A percentile compares a stretch with the other conserved stretches of the same genome.
phyloP scores from a whole-genome alignment of 2,113 vertebrate genomes.

The Halcyon malimbica region DNA sequence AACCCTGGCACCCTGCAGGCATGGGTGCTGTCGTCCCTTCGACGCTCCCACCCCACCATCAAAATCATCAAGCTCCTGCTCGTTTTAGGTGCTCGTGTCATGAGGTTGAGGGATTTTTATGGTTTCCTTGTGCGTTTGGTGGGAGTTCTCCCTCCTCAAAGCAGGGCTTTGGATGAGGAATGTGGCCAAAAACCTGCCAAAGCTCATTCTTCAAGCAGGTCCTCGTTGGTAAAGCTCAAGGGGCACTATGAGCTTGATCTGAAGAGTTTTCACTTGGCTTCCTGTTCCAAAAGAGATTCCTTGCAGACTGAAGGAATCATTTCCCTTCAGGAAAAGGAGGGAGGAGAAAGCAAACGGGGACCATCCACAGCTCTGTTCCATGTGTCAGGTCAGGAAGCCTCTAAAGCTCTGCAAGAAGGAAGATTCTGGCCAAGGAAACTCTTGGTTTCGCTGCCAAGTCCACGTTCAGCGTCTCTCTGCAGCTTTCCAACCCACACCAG shows the following conservation, averaged over 20 bases:
- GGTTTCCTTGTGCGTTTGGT: background rate
- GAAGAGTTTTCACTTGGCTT: background rate
- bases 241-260: fast-evolving
- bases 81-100: fast-evolving
- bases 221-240: background rate
- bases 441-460: fast-evolving
- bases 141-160: background rate
- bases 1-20: background rate
- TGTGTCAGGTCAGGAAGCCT: background rate
- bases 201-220: background rate
- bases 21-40: fast-evolving
- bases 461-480: fast-evolving
- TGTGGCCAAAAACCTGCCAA: background rate
- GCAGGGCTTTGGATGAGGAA: background rate
- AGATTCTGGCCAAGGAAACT: background rate
- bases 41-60: fast-evolving
- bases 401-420: background rate
- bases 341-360: background rate
- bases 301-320: background rate
- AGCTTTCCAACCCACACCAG: background rate
- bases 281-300: background rate
- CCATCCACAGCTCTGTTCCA: background rate
- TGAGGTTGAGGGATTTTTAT: fast-evolving
- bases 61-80: background rate
- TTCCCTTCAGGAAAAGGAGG: background rate